These are phyloP conservation scores for Paradisaea rubra DNA, from an alignment of 2,113 vertebrate genomes.

Conservation along the genomic window DNA sequence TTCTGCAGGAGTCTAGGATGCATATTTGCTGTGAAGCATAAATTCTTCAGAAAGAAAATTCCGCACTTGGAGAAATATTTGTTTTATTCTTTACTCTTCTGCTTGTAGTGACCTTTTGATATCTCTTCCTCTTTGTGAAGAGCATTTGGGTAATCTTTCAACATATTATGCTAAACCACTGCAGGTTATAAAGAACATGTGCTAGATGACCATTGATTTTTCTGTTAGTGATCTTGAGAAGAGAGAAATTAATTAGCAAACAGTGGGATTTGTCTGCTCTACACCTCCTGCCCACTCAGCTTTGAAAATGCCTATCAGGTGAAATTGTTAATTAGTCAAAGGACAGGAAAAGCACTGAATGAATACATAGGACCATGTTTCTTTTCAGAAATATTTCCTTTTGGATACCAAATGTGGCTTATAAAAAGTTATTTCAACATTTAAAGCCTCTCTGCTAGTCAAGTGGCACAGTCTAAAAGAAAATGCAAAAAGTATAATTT, in stretches of 20 bases:
- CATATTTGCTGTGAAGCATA: not conserved
- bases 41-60: not conserved
- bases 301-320: constrained; percentile 23
- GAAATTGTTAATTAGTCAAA: constrained; percentile 28
- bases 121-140: not conserved
- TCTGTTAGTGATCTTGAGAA: not conserved
- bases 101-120: not conserved
- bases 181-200: not conserved
- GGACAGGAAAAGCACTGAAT: not conserved
- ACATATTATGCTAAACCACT: not conserved
- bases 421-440: not conserved
- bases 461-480: not conserved
- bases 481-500: not conserved
- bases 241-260: constrained; percentile 40
- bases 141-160: not conserved
- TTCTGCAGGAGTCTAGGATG: not conserved
- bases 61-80: not conserved
- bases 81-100: not conserved
- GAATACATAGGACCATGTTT: not conserved
- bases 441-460: not conserved
- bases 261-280: not conserved
- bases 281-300: not conserved
- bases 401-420: not conserved
- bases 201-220: constrained; percentile 25
- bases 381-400: constrained; percentile 5